Percentiles rank a stretch among this genome's conserved stretches.
Conservation (phyloP, 1,140 invertebrate species). For the Rhysida immarginata region DNA sequence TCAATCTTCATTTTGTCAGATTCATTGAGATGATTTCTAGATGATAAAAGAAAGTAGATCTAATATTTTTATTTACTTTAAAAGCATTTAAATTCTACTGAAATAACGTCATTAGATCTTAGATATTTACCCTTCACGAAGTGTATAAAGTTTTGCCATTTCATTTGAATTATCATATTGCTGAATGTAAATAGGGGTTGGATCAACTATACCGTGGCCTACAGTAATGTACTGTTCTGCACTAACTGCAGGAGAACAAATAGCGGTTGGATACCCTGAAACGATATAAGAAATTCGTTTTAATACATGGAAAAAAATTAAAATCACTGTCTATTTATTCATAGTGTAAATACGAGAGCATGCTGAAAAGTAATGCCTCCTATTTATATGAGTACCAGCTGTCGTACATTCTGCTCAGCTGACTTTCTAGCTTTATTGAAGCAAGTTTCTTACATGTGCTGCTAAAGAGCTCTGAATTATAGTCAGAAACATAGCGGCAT, state of each 20-base stretch:
- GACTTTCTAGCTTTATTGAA: too few species aligned
- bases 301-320: background rate
- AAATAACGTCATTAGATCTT: too few species aligned
- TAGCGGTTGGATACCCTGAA: conserved; percentile 7
- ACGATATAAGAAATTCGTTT: background rate
- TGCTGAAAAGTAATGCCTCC: too few species aligned
- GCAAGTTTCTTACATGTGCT: too few species aligned
- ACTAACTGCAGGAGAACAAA: conserved; percentile 10
- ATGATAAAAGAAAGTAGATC: background rate
- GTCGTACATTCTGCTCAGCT: too few species aligned
- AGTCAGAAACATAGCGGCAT: too few species aligned
- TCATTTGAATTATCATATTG: conserved; percentile 8
- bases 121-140: conserved; percentile 10
- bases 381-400: too few species aligned
- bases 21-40: conserved; percentile 26
- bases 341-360: too few species aligned
- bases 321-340: background rate
- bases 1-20: conserved; percentile 46
- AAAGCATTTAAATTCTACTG: background rate
- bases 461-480: too few species aligned
- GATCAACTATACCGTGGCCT: conserved; percentile 29
- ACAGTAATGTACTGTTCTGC: conserved; percentile 23
- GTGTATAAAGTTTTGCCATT: conserved; percentile 10
- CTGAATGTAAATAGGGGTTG: conserved; percentile 26
- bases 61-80: background rate